Base-by-base conservation (phyloP, 1,140 invertebrate genomes). In the Drosophila paulistorum region DNA sequence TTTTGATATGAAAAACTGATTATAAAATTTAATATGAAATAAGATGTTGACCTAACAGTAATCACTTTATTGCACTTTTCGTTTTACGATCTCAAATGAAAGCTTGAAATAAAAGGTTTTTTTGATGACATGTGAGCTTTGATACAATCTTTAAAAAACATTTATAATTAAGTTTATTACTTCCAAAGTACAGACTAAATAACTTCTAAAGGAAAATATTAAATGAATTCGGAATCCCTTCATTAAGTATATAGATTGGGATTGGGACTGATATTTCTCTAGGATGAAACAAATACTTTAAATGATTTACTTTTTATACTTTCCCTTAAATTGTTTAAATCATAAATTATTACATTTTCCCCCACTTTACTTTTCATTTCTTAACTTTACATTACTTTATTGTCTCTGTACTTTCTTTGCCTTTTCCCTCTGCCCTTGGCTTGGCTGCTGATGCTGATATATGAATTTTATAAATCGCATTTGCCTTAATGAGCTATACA, bases 381-480 rank as follows among this genome's bases (percentile, higher is more conserved):
- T 13, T 63, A 42, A 65, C 55, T 48, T 74, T 55, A 41, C 45
- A 48, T 48, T 9, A 30, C 57, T 74, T 30, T 7, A 30, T 26
- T 41, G 39, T n/a, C 14, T 37, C 14, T 37, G 55, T 17, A 65
- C 74, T 76, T 76, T 76, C 74, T 74, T 55, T 57, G 37, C 33
- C 58, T 41, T 23, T 51, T 51, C 45, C 17, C 45, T 20, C 9
- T 23, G 2, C 17, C 45, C 9, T 20, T 48, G 45, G n/a, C 41
- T 6, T 45, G 30, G 26, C 58, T 59, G 30, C 58, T 59, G 30
- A 57, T 63, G 55, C 37, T 74, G 65, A 69, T 60, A 64, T 70
- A 76, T 57, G 58, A 10, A 51, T 62, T 62, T 68, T 57, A 62
- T 57, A 57, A 73, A 69, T 68, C 61, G 61, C 61, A 41, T 75